Evolutionary conservation across 2,888 invertebrate genomes (phyloP), one percentile per base, ranked within the genome.

Genomic region (Esperia sulphurella): DNA sequence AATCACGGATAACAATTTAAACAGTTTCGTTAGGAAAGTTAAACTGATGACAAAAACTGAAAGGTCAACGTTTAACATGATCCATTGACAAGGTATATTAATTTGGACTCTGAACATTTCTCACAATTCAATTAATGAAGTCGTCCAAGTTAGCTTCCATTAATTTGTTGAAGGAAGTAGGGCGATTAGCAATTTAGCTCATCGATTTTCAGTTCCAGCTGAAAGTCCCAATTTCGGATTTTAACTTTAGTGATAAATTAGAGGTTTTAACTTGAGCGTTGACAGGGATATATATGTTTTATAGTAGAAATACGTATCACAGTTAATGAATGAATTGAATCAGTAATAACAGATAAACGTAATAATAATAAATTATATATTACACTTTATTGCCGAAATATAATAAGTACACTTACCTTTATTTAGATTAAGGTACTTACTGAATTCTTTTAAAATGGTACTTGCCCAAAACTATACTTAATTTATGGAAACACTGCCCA

Each of bases 121-220:
- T 14, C 48, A 51, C 48, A 49, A 46, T 49, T 50, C 51, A 50
- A 40, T 43, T 35, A 40, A 14, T 14, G 14, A 14, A 39, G 6
- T n/a, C 39, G 39, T 14, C 39, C 9, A 13, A 39, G 39, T 39
- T 39, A 7, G 39, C 3, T 13, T 14, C 39, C 14, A 14, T 39
- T 39, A 39, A 39, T 39, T 39, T 39, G 39, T 14, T 14, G 39
- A 39, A 39, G 39, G 14, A 14, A 39, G 39, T 39, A 14, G 12
- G 21, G 41, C 41, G 41, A 41, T 41, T 41, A 28, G 29, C 41
- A 28, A 28, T 21, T 41, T 41, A 28, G 29, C 41, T n/a, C 21
- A 41, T 41, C 41, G 41, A 41, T 41, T 41, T 41, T 41, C 21
- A 41, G 21, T 41, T 41, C 7, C 4, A 13, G n/a, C n/a, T 38